Evolutionary conservation across 2,113 vertebrate genomes (phyloP), one percentile per base, ranked within the genome.

Genomic region (Bubalus kerabau): DNA sequence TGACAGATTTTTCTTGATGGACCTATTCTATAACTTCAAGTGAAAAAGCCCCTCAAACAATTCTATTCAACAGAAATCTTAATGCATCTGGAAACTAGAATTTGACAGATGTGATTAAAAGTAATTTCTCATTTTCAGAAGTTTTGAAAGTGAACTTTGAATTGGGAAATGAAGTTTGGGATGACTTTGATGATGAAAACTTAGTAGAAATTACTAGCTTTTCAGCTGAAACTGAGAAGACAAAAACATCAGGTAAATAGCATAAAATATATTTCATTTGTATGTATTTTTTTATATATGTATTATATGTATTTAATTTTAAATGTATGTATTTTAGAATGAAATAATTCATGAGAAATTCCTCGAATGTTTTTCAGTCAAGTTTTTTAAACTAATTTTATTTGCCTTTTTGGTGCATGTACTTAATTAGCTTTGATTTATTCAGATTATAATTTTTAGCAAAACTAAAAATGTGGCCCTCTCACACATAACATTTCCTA

Each of bases 91-190:
- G 67, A 94, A 96, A 86, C 36, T 88, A 90, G 43, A 97, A 98
- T 59, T 96, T 98, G 36, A 97, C 96, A 95, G 97, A 98, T 91
- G 86, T 3, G 36, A 81, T 95, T 97, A 97, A 98, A 96, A 98
- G 91, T 50, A 97, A 67, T 85, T 97, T 76, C 17, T 92, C 91
- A 62, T 98, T 98, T 97, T 98, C 98, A 96, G 99, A 98, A 97
- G 87, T 97, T 95, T 98, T 99, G 26, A 97, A 98, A 93, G 98
- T 99, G 95, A 99, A 97, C 98, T 99, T 99, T 97, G 99, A 99
- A 97, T 98, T 99, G 24, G 99, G 99, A 98, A 98, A 99, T 98
- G 99, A 99, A 62, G 98, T 99, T 98, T 99, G 99, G 99, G 99
- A 99, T 97, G 99, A 99, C 95, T 99, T 99, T 98, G 99, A 99